A percentile compares a stretch with the other conserved stretches of the same genome.
These are phyloP conservation scores for Platyscapa corneri DNA, from an alignment of 1,140 invertebrate genomes.

Conservation along the genomic window DNA sequence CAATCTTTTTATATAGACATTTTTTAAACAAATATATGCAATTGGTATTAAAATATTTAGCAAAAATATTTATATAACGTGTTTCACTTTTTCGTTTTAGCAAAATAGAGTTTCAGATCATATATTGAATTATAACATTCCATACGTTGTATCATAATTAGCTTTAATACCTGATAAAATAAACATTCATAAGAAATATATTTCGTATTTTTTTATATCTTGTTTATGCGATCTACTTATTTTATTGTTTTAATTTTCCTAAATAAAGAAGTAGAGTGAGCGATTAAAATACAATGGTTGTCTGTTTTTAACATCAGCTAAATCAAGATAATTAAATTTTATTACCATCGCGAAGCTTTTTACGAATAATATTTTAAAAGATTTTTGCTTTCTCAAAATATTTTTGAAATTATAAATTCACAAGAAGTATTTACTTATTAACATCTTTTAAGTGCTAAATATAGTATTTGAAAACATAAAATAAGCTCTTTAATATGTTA, in stretches of 20 bases:
- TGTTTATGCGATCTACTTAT: too few species aligned
- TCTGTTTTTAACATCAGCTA: slow-evolving; percentile 37
- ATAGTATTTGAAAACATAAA: too few species aligned
- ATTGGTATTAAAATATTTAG: too few species aligned
- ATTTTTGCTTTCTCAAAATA: neutral
- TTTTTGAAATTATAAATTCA: slow-evolving; percentile 16
- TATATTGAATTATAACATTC: neutral
- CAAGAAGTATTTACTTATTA: neutral
- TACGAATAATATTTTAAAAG: neutral
- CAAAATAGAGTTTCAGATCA: neutral
- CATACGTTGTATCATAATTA: neutral
- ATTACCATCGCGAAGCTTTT: slow-evolving; percentile 6
- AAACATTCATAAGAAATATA: neutral
- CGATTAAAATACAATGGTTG: neutral
- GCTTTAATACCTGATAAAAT: neutral
- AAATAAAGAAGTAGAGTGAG: neutral
- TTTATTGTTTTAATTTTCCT: slow-evolving; percentile 10
- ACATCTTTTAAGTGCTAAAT: neutral
- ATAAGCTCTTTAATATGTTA: too few species aligned
- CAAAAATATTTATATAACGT: too few species aligned
- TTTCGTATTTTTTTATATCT: neutral
- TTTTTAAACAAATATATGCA: too few species aligned
- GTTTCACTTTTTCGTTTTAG: too few species aligned
- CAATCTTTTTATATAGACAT: too few species aligned
- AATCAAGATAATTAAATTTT: slow-evolving; percentile 20